Base-by-base conservation (phyloP, 92 coral and sea anemone genomes). In the Porites lobata region DNA sequence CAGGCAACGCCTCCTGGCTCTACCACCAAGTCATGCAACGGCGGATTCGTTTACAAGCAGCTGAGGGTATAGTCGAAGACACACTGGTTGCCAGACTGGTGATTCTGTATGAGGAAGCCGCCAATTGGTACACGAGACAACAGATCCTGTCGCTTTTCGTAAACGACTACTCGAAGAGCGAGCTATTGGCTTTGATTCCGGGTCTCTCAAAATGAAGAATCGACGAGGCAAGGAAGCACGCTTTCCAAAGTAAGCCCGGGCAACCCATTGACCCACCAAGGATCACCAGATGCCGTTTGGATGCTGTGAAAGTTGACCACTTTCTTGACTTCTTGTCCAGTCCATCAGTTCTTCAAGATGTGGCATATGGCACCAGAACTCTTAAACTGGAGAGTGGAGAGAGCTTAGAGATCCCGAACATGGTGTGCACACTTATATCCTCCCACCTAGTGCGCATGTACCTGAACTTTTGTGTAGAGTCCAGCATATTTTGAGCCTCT, bases 1-100 rank as follows among this genome's bases (percentile, higher is more conserved):
- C 89, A 7, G 86, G 89, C 50, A 77, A 84, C 74, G 72, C 89
- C 75, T n/a, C 85, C 15, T 90, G 89, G 89, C 89, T 89, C 14
- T 65, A 66, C 50, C 62, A 89, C 50, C 85, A 84, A 52, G 89
- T 89, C 4, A 13, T 64, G 6, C 68, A 50, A 58, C 50, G 76
- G 81, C 72, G 50, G 51, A 72, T 18, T 58, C 70, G 22, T 20
- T 24, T 79, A 61, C 83, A 79, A 79, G 72, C 72, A 47, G 69
- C 72, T 72, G 72, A 20, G 57, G 21, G 83, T 62, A 19, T 61
- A 61, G 83, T 26, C 54, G 83, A 78, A 65, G 83, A 9, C 80
- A 78, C 72, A 50, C 26, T 78, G 4, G 83, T 78, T 24, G 47
- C 53, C 29, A 78, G 72, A 21, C 22, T 21, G 22, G 22, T 21